Evolutionary conservation across 2,888 invertebrate species (phyloP).

Genomic region (Matsumyia berberina): DNA sequence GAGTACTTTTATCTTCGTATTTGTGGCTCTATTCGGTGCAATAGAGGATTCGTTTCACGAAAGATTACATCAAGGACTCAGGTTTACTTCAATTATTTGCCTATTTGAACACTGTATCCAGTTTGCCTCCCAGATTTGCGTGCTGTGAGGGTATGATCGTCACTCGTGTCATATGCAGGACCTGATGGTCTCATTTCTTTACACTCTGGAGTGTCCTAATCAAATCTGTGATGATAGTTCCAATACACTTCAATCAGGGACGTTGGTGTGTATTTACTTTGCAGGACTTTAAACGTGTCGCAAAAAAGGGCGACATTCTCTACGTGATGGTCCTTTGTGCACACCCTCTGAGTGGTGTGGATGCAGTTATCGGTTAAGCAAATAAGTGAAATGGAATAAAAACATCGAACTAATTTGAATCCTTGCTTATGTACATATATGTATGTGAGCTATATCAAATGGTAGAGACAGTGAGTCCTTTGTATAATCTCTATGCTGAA

Average conservation of each 20-base stretch:
- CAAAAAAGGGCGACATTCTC: neutral
- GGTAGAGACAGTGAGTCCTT: neutral
- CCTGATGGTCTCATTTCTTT: neutral
- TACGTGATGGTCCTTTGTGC: neutral
- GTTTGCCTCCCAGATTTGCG: neutral
- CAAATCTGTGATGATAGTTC: conserved; percentile 37
- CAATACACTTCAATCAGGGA: conserved; percentile 32
- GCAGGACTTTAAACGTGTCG: neutral
- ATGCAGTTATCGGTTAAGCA: conserved; percentile 3
- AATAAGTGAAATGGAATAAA: neutral
- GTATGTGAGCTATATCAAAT: too few species aligned
- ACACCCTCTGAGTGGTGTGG: too few species aligned
- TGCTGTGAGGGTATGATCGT: neutral
- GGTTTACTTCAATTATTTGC: conserved; percentile 17
- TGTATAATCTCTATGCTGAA: neutral
- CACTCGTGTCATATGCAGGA: conserved; percentile 26
- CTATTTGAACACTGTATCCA: conserved; percentile 24
- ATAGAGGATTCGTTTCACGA: neutral
- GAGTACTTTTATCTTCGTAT: neutral
- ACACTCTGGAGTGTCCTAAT: conserved; percentile 17
- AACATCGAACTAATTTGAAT: neutral
- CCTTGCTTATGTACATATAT: too few species aligned
- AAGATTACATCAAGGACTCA: conserved; percentile 7
- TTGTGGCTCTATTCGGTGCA: conserved; percentile 2
- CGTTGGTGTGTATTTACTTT: conserved; percentile 8